Base-by-base conservation (phyloP, 2,888 invertebrate genomes). In the Villa cingulata region DNA sequence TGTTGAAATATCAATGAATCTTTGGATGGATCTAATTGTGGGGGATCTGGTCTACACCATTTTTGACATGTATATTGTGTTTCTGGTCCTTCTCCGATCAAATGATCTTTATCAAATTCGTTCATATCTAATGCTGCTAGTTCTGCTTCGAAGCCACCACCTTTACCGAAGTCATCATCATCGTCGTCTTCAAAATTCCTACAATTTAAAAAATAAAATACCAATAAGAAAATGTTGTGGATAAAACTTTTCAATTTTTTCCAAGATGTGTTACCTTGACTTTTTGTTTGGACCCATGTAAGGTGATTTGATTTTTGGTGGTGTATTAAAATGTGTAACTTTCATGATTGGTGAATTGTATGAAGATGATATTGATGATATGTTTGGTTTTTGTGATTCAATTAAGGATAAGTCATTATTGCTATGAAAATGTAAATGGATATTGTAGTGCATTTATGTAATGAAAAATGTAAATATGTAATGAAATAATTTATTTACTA, bases 1-100 rank as follows among this genome's bases (percentile, higher is more conserved):
- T 96, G 95, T 69, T 97, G 96, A 68, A 97, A 97, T 36, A 80
- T 72, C 34, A 97, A 67, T 4, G 71, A 66, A 61, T 88, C 81
- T 46, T 68, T 75, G 27, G 69, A 64, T 1, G 86, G 77, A 68
- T 90, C 70, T n/a, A 90, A 61, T 3, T 63, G 48, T 1, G 78
- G 77, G 2, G 83, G 77, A 12, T 75, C 63, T 2, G 90, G 87
- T 45, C 95, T 76, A 9, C 77, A 77, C 90, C 90, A 91, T 63
- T 81, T 81, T 45, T 72, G 65, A 55, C 75, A 77, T 1, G 80
- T 80, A 46, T 73, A 73, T 58, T 77, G 74, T 63, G 76, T 79
- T 62, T 83, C 83, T 1, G 84, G 84, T 1, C 83, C 84, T 48
- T 74, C 72, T 48, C 73, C 80, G 36, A 76, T 64, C 39, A 75